A percentile compares a stretch with the other conserved stretches of the same genome.
These are phyloP conservation scores for Carduelis carduelis DNA, from an alignment of 2,797 vertebrate species.

Conservation along the genomic window DNA sequence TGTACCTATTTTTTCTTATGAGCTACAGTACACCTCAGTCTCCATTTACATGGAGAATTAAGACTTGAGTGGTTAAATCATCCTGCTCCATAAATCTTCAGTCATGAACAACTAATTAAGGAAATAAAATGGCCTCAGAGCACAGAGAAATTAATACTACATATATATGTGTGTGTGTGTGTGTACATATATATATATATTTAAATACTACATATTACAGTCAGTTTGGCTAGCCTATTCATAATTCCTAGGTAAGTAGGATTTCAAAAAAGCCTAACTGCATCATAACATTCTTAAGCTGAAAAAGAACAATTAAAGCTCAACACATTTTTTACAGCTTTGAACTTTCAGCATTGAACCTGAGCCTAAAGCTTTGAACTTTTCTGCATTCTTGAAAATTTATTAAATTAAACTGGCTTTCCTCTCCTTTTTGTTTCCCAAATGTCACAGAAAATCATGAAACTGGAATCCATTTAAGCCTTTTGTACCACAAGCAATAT, in stretches of 20 bases:
- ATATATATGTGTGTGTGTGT: not conserved
- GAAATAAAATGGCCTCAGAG: not conserved
- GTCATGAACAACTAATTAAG: not conserved
- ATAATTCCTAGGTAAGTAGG: not conserved
- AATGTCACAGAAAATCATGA: not conserved
- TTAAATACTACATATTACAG: not conserved
- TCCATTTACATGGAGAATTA: not conserved
- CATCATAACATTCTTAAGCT: not conserved
- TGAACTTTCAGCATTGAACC: not conserved
- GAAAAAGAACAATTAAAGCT: not conserved
- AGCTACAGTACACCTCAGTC: not conserved
- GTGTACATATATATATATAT: not conserved
- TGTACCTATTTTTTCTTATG: not conserved
- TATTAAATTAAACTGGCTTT: not conserved
- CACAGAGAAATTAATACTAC: not conserved
- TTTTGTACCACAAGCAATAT: not conserved
- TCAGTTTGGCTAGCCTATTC: not conserved
- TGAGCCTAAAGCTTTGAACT: not conserved
- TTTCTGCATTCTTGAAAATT: not conserved
- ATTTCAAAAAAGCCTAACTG: not conserved
- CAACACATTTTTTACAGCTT: not conserved
- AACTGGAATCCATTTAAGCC: not conserved
- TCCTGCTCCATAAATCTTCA: not conserved
- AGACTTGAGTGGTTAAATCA: not conserved
- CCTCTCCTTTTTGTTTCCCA: not conserved